Conservation (phyloP, 2,888 invertebrate genomes). For the Conistra vaccinii region DNA sequence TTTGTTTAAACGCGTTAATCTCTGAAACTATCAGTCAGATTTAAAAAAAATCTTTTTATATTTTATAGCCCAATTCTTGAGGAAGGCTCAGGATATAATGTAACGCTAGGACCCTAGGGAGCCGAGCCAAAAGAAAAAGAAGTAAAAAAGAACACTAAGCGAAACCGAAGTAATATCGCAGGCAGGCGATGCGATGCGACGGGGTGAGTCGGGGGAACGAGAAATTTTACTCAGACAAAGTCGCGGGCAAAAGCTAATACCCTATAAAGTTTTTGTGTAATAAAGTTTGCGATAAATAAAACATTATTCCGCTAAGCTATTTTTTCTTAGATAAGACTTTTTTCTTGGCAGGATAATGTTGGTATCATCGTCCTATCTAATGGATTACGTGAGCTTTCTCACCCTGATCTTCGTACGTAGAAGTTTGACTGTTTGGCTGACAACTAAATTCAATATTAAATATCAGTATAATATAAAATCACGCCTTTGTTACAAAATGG, state of each 20-base stretch:
- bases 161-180: no score
- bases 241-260: not conserved
- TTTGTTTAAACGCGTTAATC: no score
- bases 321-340: constrained; percentile 40
- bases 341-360: constrained; percentile 44
- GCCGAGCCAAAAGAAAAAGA: no score
- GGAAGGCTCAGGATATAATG: no score
- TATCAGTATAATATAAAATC: not conserved
- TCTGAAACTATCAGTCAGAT: no score
- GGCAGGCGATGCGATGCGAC: no score
- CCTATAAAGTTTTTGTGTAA: constrained; percentile 51
- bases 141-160: no score
- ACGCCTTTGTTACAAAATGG: not conserved
- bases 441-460: not conserved
- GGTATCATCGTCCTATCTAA: constrained; percentile 21
- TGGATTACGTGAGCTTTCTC: constrained; percentile 34
- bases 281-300: constrained; percentile 70
- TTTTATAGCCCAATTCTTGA: no score
- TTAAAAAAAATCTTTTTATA: no score
- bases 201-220: no score
- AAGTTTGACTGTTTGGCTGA: not conserved
- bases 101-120: no score
- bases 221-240: no score
- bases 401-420: not conserved
- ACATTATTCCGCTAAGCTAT: constrained; percentile 57